Percentiles rank a stretch among this genome's conserved stretches.
phyloP scores from a whole-genome alignment of 1,140 invertebrate species.

The Aphaenogaster floridana region DNA sequence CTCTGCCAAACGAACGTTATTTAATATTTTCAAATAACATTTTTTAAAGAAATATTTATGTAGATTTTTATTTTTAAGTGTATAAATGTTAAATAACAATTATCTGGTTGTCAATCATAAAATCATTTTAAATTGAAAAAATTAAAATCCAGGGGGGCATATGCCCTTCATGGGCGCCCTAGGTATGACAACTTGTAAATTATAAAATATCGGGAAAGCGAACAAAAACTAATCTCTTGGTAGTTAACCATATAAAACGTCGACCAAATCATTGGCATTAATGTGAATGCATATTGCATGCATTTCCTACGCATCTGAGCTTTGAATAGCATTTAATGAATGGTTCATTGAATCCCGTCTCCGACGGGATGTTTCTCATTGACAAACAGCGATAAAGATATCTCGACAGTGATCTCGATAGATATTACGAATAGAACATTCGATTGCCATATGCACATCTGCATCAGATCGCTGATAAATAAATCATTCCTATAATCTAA shows the following conservation, averaged over 20 bases:
- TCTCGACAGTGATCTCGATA: conserved; percentile 19
- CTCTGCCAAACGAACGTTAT: no score
- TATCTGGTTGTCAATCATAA: no score
- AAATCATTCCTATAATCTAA: not conserved
- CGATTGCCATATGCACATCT: not conserved
- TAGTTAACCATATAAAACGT: not conserved
- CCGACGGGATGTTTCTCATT: not conserved
- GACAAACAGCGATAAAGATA: conserved; percentile 12
- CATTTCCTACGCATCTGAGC: not conserved
- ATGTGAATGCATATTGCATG: not conserved
- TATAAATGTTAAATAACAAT: no score
- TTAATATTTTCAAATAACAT: no score
- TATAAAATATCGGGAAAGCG: no score
- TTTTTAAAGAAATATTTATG: no score
- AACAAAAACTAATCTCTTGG: no score
- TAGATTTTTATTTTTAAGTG: no score
- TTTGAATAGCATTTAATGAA: conserved; percentile 39
- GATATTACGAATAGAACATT: conserved; percentile 9
- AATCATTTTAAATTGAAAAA: no score
- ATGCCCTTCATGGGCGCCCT: no score
- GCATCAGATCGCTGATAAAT: not conserved
- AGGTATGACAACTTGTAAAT: no score
- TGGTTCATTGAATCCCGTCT: not conserved
- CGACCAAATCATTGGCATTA: not conserved
- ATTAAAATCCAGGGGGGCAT: no score